Conservation (phyloP, 1,140 invertebrate species). For the Elymnias hypermnestra region DNA sequence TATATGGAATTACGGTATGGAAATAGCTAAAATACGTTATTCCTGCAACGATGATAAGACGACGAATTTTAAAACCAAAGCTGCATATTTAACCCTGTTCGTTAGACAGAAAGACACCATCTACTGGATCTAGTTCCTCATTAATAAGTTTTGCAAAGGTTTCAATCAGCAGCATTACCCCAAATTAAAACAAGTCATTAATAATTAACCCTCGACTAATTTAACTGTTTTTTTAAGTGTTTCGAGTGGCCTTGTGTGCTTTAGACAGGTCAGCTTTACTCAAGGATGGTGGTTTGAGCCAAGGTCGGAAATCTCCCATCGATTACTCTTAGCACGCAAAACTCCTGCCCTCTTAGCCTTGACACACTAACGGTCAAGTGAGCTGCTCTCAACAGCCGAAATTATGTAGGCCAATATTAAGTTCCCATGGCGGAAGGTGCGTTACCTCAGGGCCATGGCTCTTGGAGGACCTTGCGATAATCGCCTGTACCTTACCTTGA, state of each 20-base stretch:
- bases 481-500: slow-evolving; percentile 5
- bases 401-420: slow-evolving; percentile 55
- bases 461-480: slow-evolving; percentile 17
- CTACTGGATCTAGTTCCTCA: too few relatives aligned
- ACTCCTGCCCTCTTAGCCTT: slow-evolving; percentile 51
- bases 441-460: slow-evolving; percentile 30
- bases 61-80: too few relatives aligned
- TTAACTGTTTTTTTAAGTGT: neutral
- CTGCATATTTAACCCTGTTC: too few relatives aligned
- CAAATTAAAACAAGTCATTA: too few relatives aligned
- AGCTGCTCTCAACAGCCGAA: slow-evolving; percentile 35
- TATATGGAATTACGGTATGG: too few relatives aligned
- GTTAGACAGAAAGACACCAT: too few relatives aligned
- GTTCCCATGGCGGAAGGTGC: slow-evolving; percentile 35
- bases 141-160: too few relatives aligned
- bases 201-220: too few relatives aligned
- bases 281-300: slow-evolving; percentile 51
- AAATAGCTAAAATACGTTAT: too few relatives aligned
- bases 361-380: slow-evolving; percentile 54
- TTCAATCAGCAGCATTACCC: too few relatives aligned
- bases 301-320: slow-evolving; percentile 66
- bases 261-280: slow-evolving; percentile 53
- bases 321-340: slow-evolving; percentile 59
- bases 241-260: slow-evolving; percentile 30
- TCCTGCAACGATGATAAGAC: too few relatives aligned